Percentiles rank a stretch among this genome's conserved stretches.
Conservation (phyloP, 2,113 vertebrate genomes). For the Eublepharis macularius region DNA sequence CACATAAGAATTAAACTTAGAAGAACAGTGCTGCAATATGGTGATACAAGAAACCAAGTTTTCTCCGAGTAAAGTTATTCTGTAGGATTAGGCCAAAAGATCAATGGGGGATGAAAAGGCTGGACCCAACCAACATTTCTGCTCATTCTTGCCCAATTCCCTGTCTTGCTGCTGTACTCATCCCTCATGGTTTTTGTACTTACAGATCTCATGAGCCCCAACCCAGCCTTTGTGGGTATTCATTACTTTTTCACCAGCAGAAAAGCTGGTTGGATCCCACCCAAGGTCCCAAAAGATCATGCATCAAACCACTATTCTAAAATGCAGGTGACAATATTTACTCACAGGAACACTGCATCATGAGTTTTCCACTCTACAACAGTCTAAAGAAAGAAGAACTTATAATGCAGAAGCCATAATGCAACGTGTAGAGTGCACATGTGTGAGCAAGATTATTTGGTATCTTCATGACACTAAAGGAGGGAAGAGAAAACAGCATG, state of each 20-base stretch:
- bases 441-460: too few species aligned
- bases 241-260: too few species aligned
- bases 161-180: too few species aligned
- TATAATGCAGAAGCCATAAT: not conserved
- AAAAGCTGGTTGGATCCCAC: too few species aligned
- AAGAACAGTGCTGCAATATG: not conserved
- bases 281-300: too few species aligned
- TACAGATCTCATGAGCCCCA: too few species aligned
- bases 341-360: not conserved
- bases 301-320: not conserved
- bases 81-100: not conserved
- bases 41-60: not conserved
- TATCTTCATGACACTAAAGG: not conserved
- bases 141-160: too few species aligned
- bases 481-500: not conserved
- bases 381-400: not conserved
- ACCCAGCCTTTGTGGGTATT: too few species aligned
- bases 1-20: not conserved
- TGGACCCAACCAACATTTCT: too few species aligned
- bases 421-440: not conserved
- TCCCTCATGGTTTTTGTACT: too few species aligned
- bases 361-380: not conserved
- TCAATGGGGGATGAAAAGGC: not conserved
- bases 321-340: not conserved
- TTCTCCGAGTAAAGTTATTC: not conserved